Percentiles rank a stretch among this genome's conserved stretches.
These are phyloP conservation scores for Oncorhynchus masou DNA, from an alignment of 2,113 vertebrate genomes.

Conservation along the genomic window DNA sequence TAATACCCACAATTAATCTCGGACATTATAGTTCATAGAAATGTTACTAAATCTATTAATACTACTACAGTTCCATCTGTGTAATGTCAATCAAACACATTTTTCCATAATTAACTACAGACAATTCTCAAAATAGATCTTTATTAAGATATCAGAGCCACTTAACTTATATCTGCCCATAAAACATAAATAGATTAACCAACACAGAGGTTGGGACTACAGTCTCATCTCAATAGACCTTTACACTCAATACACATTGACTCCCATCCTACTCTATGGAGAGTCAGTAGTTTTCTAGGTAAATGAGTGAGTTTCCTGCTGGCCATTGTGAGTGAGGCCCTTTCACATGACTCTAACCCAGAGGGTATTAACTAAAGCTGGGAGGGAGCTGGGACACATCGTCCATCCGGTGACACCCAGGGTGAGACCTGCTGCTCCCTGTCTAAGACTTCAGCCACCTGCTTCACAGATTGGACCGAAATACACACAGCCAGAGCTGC, in stretches of 20 bases:
- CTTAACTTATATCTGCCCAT: neutral
- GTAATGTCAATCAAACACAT: slow-evolving; percentile 9
- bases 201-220: slow-evolving; percentile 12
- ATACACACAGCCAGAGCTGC: slow-evolving; percentile 74
- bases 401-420: slow-evolving; percentile 63
- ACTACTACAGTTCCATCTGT: slow-evolving; percentile 12
- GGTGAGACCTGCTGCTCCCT: slow-evolving; percentile 72
- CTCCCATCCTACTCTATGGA: slow-evolving; percentile 5
- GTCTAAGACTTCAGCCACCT: slow-evolving; percentile 79
- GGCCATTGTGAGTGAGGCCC: slow-evolving; percentile 38
- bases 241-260: neutral
- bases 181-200: neutral
- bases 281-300: slow-evolving; percentile 31
- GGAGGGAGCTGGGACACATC: slow-evolving; percentile 51
- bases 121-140: slow-evolving; percentile 1
- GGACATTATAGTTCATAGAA: slow-evolving; percentile 18
- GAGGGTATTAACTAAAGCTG: slow-evolving; percentile 69
- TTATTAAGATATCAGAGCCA: neutral
- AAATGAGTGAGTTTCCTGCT: slow-evolving; percentile 47
- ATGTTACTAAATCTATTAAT: slow-evolving; percentile 10
- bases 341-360: slow-evolving; percentile 62
- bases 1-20: slow-evolving; percentile 35
- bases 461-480: slow-evolving; percentile 74
- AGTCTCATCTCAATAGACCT: neutral
- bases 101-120: slow-evolving; percentile 7